Conservation (phyloP, 2,113 vertebrate species). For the Zosterops lateralis region DNA sequence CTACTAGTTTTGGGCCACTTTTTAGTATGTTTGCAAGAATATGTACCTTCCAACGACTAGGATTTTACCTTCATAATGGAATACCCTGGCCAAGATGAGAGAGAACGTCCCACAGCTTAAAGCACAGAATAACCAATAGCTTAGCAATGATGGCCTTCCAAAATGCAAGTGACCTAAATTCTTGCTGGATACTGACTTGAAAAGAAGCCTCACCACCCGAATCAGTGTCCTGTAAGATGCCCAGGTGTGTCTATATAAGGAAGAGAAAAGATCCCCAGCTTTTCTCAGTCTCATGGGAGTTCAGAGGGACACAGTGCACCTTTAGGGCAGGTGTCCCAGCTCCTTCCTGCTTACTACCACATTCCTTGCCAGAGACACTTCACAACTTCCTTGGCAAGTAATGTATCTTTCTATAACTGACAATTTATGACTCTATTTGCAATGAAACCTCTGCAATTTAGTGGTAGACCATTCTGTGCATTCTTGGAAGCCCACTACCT, state of each 20-base stretch:
- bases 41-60: not conserved
- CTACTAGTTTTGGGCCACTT: not conserved
- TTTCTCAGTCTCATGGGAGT: not conserved
- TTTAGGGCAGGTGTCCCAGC: not conserved
- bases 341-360: not conserved
- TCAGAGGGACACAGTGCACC: not conserved
- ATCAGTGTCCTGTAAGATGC: not conserved
- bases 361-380: not conserved
- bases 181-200: not conserved
- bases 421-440: not conserved
- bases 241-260: not conserved
- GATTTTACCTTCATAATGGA: not conserved
- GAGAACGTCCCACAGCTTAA: not conserved
- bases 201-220: not conserved
- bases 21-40: not conserved
- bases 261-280: rapidly evolving
- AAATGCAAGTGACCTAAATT: not conserved
- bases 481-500: not conserved
- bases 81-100: not conserved
- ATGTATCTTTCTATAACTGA: not conserved
- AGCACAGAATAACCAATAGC: not conserved
- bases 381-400: not conserved
- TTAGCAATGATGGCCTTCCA: not conserved
- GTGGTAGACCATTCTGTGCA: not conserved
- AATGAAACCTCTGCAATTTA: not conserved